phyloP scores from a whole-genome alignment of 2,797 vertebrate genomes.

The Fistularia commersonii region DNA sequence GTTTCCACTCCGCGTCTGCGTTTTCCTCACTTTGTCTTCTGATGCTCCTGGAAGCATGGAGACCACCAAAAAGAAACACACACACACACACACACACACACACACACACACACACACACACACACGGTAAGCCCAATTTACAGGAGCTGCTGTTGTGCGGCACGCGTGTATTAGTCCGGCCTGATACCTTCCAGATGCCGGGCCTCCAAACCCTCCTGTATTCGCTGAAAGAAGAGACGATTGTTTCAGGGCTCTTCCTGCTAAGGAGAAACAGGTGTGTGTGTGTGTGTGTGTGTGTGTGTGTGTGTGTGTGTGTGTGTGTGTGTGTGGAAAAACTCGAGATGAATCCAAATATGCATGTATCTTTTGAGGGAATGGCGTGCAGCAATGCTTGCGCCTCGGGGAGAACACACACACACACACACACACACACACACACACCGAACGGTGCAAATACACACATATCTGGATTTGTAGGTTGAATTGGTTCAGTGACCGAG shows the following conservation, averaged over 20 bases:
- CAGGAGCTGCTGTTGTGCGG: constrained; percentile 56
- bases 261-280: constrained; percentile 54
- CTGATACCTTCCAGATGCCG: constrained; percentile 66
- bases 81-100: no score
- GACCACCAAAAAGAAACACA: no score
- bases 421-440: no score
- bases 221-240: constrained; percentile 36
- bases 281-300: not conserved
- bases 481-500: no score
- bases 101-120: no score
- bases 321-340: constrained; percentile 4
- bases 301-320: not conserved
- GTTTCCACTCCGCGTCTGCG: no score
- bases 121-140: constrained; percentile 37
- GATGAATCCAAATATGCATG: not conserved
- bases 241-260: constrained; percentile 42
- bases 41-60: not conserved
- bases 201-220: constrained; percentile 18
- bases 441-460: no score
- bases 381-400: no score
- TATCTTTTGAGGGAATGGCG: no score
- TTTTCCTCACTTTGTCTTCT: constrained; percentile 6
- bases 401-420: no score
- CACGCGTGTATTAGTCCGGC: constrained; percentile 41
- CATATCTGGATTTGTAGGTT: no score